phyloP scores from a whole-genome alignment of 2,113 vertebrate genomes.

The Pithys albifrons region DNA sequence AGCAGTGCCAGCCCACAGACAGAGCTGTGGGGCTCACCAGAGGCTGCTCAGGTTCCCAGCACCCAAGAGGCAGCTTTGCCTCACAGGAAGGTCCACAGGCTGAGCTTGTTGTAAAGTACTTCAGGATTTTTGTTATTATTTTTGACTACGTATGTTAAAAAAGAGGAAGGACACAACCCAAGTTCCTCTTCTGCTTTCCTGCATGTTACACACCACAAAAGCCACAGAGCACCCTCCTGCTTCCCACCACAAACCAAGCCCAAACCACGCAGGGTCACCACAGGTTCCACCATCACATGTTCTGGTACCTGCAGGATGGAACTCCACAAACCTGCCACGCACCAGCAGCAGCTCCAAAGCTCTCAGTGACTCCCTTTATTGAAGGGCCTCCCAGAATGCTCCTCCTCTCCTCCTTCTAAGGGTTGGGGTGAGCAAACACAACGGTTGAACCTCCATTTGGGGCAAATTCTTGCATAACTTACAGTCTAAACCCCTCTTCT shows the following conservation, averaged over 20 bases:
- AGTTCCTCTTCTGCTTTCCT: neutral
- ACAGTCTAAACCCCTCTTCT: neutral
- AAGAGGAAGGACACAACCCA: neutral
- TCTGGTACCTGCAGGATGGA: neutral
- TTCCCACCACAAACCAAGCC: neutral
- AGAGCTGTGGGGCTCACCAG: neutral
- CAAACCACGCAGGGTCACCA: rapidly evolving
- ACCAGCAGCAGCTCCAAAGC: neutral
- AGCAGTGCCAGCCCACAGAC: neutral
- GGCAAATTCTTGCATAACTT: neutral
- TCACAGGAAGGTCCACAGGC: neutral
- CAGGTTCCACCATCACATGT: neutral
- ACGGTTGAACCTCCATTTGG: neutral
- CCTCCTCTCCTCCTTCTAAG: neutral
- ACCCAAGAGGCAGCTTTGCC: neutral
- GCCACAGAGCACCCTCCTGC: neutral
- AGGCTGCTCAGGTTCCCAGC: neutral
- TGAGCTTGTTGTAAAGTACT: rapidly evolving
- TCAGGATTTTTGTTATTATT: neutral
- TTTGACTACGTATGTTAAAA: neutral
- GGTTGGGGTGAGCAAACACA: neutral
- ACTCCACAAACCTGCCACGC: neutral
- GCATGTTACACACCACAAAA: neutral
- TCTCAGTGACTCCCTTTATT: rapidly evolving
- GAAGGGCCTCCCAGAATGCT: rapidly evolving